Percentiles rank a stretch among this genome's conserved stretches.
Evolutionary conservation across 2,113 vertebrate species (phyloP).

Genomic region (Ursus arctos): DNA sequence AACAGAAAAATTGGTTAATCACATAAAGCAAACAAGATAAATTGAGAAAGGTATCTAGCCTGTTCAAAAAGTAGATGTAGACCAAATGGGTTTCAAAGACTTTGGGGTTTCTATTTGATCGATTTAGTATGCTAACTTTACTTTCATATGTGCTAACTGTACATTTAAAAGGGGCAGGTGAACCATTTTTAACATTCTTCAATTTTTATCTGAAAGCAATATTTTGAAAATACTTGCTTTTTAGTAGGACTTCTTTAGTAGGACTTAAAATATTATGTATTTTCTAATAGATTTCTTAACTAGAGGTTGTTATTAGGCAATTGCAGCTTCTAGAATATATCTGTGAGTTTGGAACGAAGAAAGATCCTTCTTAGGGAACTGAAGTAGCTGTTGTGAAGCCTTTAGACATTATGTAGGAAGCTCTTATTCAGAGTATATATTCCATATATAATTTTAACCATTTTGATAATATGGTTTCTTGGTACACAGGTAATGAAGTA

Average conservation of each 20-base stretch:
- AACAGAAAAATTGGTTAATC: background rate
- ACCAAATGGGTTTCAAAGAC: background rate
- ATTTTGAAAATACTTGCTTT: conserved; percentile 15
- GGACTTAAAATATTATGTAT: background rate
- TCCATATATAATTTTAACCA: background rate
- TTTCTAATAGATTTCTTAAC: conserved; percentile 25
- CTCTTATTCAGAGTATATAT: background rate
- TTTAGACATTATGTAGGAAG: background rate
- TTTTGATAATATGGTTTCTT: background rate
- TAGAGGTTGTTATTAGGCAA: background rate
- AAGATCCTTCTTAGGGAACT: background rate
- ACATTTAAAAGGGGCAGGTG: background rate
- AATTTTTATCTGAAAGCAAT: background rate
- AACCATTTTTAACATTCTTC: background rate
- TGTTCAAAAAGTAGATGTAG: background rate
- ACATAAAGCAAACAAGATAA: background rate
- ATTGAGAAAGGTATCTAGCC: background rate
- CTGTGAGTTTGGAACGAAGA: background rate
- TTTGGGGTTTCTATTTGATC: background rate
- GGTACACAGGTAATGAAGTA: background rate
- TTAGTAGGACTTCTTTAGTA: background rate
- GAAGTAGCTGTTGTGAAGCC: conserved; percentile 26
- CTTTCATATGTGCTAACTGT: background rate
- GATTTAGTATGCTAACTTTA: background rate
- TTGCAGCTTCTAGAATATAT: background rate